Conservation (phyloP, 1,140 invertebrate genomes). For the Adoxophyes honmai region DNA sequence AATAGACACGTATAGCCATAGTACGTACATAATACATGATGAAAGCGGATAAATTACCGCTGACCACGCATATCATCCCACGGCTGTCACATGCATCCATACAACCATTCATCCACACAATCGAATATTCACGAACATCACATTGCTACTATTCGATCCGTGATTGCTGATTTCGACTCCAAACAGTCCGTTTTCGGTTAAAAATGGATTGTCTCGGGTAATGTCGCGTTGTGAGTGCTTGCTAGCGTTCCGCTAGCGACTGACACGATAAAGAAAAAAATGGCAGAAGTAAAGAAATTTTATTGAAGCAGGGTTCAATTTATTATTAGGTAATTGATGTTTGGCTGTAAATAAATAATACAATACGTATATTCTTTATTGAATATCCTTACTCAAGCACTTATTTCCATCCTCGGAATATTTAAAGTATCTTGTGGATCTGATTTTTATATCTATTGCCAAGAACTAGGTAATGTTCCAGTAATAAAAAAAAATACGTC, state of each 20-base stretch:
- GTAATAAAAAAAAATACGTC: too few species aligned
- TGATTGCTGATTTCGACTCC: neutral
- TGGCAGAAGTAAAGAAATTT: too few species aligned
- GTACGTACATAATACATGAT: neutral
- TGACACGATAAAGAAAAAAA: slow-evolving; percentile 6
- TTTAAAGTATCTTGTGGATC: too few species aligned
- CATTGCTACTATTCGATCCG: neutral
- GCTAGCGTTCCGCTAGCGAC: slow-evolving; percentile 29
- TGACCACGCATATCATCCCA: neutral
- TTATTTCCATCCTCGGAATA: too few species aligned
- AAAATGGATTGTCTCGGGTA: neutral
- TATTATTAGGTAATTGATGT: too few species aligned
- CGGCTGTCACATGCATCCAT: slow-evolving; percentile 8
- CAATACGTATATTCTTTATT: too few species aligned
- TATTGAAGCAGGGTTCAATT: too few species aligned
- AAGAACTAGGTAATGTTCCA: too few species aligned
- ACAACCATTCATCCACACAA: neutral
- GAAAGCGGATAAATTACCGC: slow-evolving; percentile 24
- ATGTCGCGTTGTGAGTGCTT: neutral
- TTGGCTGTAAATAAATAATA: too few species aligned
- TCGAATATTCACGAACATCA: slow-evolving; percentile 3
- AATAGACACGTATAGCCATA: too few species aligned
- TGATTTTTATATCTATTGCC: too few species aligned
- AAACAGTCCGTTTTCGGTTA: neutral
- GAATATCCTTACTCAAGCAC: too few species aligned